Conservation (phyloP, 2,113 vertebrate genomes). For the Motacilla alba region DNA sequence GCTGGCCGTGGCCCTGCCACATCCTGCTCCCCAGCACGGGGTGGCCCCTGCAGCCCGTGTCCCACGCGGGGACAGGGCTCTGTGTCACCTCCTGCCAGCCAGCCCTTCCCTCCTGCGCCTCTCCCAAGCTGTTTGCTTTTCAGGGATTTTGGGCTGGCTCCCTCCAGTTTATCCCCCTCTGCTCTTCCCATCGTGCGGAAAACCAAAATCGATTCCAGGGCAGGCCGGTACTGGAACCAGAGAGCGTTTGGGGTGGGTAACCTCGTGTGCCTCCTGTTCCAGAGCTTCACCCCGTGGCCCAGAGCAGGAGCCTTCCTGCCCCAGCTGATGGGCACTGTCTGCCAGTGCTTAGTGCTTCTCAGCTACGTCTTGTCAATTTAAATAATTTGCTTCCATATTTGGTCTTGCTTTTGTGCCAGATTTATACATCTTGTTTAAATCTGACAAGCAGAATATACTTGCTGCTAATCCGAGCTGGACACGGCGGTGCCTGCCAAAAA, state of each 20-base stretch:
- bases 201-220: too few relatives aligned
- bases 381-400: conserved; percentile 35
- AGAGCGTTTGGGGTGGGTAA: not conserved
- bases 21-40: not conserved
- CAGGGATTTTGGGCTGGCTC: not conserved
- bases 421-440: conserved; percentile 10
- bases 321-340: not conserved
- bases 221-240: rapidly evolving
- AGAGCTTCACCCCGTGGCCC: not conserved
- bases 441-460: not conserved
- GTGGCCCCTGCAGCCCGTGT: not conserved
- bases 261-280: not conserved
- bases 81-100: not conserved
- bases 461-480: not conserved
- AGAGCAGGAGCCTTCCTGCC: not conserved
- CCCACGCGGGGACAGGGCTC: not conserved
- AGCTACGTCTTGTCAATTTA: not conserved
- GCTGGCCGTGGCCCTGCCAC: not conserved
- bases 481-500: not conserved
- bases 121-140: not conserved
- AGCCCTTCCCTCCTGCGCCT: rapidly evolving
- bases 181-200: rapidly evolving
- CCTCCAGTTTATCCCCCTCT: not conserved
- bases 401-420: not conserved
- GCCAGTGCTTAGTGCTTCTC: not conserved